Evolutionary conservation across 2,888 invertebrate species (phyloP), one percentile per base, ranked within the genome.

Genomic region (Macrosiphum euphorbiae): DNA sequence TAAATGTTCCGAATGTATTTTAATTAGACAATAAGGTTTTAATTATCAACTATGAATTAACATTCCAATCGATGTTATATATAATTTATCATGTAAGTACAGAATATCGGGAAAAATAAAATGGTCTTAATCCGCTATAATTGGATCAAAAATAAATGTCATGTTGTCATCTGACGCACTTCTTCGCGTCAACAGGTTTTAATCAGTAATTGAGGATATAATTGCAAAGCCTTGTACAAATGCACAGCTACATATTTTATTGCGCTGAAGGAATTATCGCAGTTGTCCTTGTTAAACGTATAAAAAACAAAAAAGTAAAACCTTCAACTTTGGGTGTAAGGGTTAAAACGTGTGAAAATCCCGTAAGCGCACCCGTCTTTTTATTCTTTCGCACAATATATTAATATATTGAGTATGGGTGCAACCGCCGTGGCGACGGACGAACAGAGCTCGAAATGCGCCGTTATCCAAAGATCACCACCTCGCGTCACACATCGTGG

Each of bases 281-380:
- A 44, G 10, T 55, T 41, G 50, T 47, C 47, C 47, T 92, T 61
- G 61, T 87, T 41, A 0, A 52, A 55, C 47, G 5, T 24, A 61
- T 20, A 35, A 41, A 35, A 41, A 50, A 86, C 20, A 24, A 92
- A 91, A 26, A 44, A n/a, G 47, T 11, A 7, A 87, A 61, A 61
- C 47, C 61, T 87, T 35, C 91, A 86, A 92, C 84, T 44, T 87
- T 52, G 28, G 16, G 52, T 91, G 13, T 85, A 47, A 86, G 41
- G 58, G 35, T 13, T 58, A 58, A 91, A 58, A 85, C 11, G 58
- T 86, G 47, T 50, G 47, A 92, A 86, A 24, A 87, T 87, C 50
- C 13, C 28, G 47, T 35, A n/a, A 26, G 44, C 28, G n/a, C 24
- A 47, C 47, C 0, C 61, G 67, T 90, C 67, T 47, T 84, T 67